phyloP scores from a whole-genome alignment of 1,140 invertebrate species.

The Diachasmimorpha longicaudata region DNA sequence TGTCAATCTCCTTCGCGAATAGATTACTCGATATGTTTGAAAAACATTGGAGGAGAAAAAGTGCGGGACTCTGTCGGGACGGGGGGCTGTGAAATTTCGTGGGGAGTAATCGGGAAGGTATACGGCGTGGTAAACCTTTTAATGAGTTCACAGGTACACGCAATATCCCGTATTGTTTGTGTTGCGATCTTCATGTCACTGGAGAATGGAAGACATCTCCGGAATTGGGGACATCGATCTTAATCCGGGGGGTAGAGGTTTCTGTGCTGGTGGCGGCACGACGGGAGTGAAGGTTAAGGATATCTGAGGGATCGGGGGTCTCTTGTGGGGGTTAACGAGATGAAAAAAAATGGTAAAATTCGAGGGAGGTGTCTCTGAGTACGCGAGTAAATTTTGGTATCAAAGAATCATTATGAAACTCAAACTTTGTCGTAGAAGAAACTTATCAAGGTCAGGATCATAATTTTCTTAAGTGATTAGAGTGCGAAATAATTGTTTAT shows the following conservation, averaged over 20 bases:
- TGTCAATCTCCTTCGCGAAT: conserved; percentile 23
- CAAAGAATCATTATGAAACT: too few relatives aligned
- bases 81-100: conserved; percentile 5
- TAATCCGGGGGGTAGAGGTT: background rate
- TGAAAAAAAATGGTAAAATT: too few relatives aligned
- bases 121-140: background rate
- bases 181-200: background rate
- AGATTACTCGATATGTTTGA: conserved; percentile 28
- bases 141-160: background rate
- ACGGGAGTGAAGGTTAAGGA: too few relatives aligned
- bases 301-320: too few relatives aligned
- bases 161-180: background rate
- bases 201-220: background rate
- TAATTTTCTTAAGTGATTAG: too few relatives aligned
- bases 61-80: background rate
- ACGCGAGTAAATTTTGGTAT: too few relatives aligned
- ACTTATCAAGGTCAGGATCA: too few relatives aligned
- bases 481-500: too few relatives aligned
- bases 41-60: background rate
- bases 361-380: too few relatives aligned
- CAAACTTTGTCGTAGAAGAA: too few relatives aligned
- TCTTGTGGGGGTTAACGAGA: too few relatives aligned
- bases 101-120: background rate
- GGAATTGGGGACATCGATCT: background rate
- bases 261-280: too few relatives aligned